phyloP scores from a whole-genome alignment of 2,113 vertebrate genomes.

The Oreocharis arfaki region DNA sequence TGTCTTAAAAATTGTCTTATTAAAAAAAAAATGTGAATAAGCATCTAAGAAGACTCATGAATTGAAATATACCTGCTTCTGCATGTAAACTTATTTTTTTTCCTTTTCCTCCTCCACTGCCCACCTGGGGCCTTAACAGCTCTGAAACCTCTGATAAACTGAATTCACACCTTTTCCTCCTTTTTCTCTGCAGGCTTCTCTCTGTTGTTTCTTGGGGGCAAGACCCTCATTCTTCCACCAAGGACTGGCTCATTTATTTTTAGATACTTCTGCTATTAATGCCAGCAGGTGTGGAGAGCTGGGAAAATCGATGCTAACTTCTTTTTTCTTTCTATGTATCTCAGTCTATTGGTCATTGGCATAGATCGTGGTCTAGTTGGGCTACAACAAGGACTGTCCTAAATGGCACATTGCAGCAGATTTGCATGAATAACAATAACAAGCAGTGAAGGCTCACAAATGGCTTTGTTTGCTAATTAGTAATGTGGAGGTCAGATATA shows the following conservation, averaged over 20 bases:
- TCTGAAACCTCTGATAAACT: not conserved
- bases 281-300: not conserved
- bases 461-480: constrained; percentile 60
- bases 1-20: not conserved
- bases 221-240: not conserved
- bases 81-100: not conserved
- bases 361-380: not conserved
- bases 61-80: not conserved
- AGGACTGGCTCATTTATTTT: not conserved
- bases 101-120: rapidly evolving
- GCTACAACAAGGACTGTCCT: constrained; percentile 5
- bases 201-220: not conserved
- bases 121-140: rapidly evolving
- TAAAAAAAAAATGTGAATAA: not conserved
- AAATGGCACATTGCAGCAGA: not conserved
- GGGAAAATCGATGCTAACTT: not conserved
- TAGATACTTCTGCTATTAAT: not conserved
- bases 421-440: constrained; percentile 44
- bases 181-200: not conserved
- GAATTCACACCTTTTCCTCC: not conserved
- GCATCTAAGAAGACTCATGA: not conserved
- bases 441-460: constrained; percentile 44
- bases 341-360: not conserved
- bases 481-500: constrained; percentile 39
- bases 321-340: not conserved